Conservation (phyloP, 2,888 invertebrate genomes). For the Melanostoma mellinum region DNA sequence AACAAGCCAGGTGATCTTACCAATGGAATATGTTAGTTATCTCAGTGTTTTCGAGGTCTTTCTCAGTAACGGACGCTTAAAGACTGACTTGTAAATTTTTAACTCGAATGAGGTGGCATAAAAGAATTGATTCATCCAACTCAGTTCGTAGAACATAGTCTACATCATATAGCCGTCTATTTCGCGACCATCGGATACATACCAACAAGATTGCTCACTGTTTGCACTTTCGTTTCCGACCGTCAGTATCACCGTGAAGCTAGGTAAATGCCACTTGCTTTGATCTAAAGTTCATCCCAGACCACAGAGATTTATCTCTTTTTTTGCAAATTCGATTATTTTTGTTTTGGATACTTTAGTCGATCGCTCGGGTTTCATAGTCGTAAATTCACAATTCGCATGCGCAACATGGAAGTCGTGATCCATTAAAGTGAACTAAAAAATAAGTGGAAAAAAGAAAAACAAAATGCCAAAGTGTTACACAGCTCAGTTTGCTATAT, state of each 20-base stretch:
- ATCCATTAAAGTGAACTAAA: constrained; percentile 66
- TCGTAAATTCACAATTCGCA: constrained; percentile 41
- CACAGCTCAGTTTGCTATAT: constrained; percentile 51
- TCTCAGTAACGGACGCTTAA: constrained; percentile 52
- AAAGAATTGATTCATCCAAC: constrained; percentile 5
- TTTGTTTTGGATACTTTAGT: constrained; percentile 21
- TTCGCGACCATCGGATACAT: constrained; percentile 36
- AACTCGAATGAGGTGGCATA: constrained; percentile 44
- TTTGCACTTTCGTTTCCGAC: constrained; percentile 66
- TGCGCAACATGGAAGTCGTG: constrained; percentile 68
- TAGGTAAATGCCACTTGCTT: constrained; percentile 71
- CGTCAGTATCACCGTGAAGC: constrained; percentile 34
- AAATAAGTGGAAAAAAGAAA: constrained; percentile 41
- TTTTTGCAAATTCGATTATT: constrained; percentile 39
- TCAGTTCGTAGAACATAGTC: constrained; percentile 6
- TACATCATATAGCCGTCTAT: background rate
- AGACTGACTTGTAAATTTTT: background rate
- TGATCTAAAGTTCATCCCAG: constrained; percentile 67
- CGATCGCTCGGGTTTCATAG: constrained; percentile 45
- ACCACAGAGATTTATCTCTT: constrained; percentile 34
- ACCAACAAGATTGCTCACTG: constrained; percentile 61
- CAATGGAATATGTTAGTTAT: constrained; percentile 46
- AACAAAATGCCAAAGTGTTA: constrained; percentile 71
- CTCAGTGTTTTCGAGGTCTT: constrained; percentile 60
- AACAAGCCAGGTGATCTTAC: constrained; percentile 56